These are phyloP conservation scores for Syngnathus rostellatus DNA, from an alignment of 2,797 vertebrate genomes.

Conservation along the genomic window DNA sequence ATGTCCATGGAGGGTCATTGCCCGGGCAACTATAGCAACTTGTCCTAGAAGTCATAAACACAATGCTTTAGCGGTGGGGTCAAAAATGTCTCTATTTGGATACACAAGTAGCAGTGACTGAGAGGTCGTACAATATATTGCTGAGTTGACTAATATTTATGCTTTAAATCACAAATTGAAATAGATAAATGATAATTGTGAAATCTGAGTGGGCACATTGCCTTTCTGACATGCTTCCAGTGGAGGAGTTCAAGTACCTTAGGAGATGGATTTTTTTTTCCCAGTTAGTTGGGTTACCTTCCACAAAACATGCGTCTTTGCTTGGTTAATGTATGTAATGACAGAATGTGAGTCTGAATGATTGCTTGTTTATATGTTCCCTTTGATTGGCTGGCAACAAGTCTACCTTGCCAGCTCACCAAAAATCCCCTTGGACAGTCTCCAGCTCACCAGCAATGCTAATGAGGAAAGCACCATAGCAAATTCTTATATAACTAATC, in stretches of 20 bases:
- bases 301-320: no score
- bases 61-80: conserved; percentile 11
- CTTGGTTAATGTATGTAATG: no score
- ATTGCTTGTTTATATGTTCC: neutral
- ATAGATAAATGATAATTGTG: neutral
- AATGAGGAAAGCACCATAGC: neutral
- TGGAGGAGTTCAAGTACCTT: no score
- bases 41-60: conserved; percentile 40
- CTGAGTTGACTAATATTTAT: neutral
- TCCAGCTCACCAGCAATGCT: neutral
- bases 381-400: neutral
- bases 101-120: neutral
- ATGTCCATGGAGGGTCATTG: conserved; percentile 47
- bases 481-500: neutral
- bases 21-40: conserved; percentile 51
- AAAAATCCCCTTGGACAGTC: neutral
- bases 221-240: no score
- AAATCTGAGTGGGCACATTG: no score
- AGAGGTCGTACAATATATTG: neutral
- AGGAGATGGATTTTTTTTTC: no score
- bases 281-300: no score
- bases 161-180: neutral
- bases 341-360: neutral
- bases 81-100: neutral
- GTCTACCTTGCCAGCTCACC: neutral